Base-by-base conservation (phyloP, 2,797 vertebrate genomes). In the Halcyon chelicuti region DNA sequence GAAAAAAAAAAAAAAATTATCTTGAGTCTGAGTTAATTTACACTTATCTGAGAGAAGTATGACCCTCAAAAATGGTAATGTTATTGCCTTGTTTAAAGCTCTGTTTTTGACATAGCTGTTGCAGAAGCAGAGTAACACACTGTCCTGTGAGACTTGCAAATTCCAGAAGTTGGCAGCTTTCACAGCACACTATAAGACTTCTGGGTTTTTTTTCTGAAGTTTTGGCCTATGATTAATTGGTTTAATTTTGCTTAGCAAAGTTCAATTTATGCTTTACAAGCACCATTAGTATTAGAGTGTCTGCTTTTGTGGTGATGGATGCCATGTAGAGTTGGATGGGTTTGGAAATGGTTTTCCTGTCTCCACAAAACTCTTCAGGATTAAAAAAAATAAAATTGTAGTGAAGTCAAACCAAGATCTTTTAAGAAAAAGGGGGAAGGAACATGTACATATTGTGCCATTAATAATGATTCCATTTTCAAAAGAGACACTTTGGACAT, bases 241-340 rank as follows among this genome's bases (percentile, higher is more conserved):
- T 93, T 97, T 96, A 96, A 96, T 96, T 95, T 93, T 94, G 67
- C 78, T 86, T 79, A 57, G 66, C 71, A 93, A 94, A 90, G 90
- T 94, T 95, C 83, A 84, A 70, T 96, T 95, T 94, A 75, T 95
- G 55, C 63, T 93, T 95, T 96, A 92, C 74, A 92, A 86, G 88
- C 82, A 94, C 88, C 83, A 82, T 96, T 96, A 94, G 88, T 90
- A 86, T 96, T 92, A 82, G 79, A 88, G 76, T 67, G 73, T 88
- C 73, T 91, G 73, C 79, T 86, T 92, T 83, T 87, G 88, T 46
- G 71, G 86, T 90, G 79, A 90, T 76, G 76, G 77, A 95, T 94
- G 88, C 86, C 83, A 71, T 12, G 75, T 57, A 87, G 63, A 62
- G 16, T 73, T 92, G 86, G 55, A 70, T 81, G 40, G 62, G 19